These are phyloP conservation scores for Tricholauxania praeusta DNA, from an alignment of 2,888 invertebrate genomes.

Conservation along the genomic window DNA sequence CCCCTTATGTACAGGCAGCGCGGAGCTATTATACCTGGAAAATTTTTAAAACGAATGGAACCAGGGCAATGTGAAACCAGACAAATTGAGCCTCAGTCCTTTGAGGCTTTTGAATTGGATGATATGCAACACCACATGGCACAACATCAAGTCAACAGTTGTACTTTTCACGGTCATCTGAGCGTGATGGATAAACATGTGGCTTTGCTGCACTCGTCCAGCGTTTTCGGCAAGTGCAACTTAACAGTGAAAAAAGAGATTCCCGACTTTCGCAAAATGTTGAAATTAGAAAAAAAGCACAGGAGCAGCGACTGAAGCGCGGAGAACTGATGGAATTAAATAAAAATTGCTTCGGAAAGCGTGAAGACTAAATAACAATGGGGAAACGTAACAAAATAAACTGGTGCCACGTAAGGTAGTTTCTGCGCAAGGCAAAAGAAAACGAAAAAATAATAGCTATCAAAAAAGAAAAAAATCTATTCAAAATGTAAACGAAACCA, in stretches of 20 bases:
- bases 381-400: not conserved
- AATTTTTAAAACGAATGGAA: constrained; percentile 47
- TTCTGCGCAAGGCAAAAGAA: constrained; percentile 20
- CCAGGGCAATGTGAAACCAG: too few species aligned
- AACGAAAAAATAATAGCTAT: constrained; percentile 30
- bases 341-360: constrained; percentile 67
- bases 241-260: constrained; percentile 75
- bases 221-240: constrained; percentile 83
- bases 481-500: constrained; percentile 11
- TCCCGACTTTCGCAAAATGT: constrained; percentile 80
- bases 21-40: constrained; percentile 64
- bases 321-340: constrained; percentile 78
- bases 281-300: constrained; percentile 73
- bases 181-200: constrained; percentile 82
- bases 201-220: constrained; percentile 85
- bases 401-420: too few species aligned
- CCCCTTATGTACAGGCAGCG: constrained; percentile 67
- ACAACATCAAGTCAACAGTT: constrained; percentile 86
- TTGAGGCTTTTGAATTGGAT: constrained; percentile 83
- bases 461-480: constrained; percentile 23
- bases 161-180: constrained; percentile 65
- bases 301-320: constrained; percentile 76
- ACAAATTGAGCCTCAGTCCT: constrained; percentile 69
- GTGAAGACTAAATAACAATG: constrained; percentile 56
- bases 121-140: constrained; percentile 76